Percentiles rank a stretch among this genome's conserved stretches.
Conservation (phyloP, 2,888 invertebrate species). For the Noctua janthe region DNA sequence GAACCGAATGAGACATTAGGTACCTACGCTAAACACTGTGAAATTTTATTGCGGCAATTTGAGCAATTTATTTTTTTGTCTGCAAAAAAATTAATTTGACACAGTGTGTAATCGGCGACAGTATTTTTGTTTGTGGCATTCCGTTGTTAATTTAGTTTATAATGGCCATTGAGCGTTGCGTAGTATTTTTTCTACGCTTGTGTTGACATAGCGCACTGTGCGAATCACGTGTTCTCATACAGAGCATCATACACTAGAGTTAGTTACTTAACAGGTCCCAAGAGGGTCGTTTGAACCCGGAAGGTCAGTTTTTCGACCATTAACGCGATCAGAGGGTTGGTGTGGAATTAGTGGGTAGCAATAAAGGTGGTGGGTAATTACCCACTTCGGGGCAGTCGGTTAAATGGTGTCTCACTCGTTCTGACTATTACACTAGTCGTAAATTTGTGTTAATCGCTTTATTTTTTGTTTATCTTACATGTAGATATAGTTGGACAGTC, state of each 20-base stretch:
- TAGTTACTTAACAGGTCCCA: conserved; percentile 83
- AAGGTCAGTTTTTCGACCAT: conserved; percentile 89
- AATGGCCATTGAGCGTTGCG: conserved; percentile 14
- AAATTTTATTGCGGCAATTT: conserved; percentile 65
- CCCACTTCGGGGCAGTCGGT: conserved; percentile 83
- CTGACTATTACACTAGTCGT: conserved; percentile 63
- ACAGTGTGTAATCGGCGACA: conserved; percentile 47
- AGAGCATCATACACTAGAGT: conserved; percentile 74
- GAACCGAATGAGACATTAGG: conserved; percentile 63
- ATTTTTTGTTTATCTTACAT: conserved; percentile 52
- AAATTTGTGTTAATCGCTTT: conserved; percentile 64
- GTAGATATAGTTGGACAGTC: background rate
- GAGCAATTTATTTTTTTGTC: conserved; percentile 54
- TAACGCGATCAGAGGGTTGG: conserved; percentile 86
- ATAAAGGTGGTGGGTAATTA: conserved; percentile 87
- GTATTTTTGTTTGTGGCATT: conserved; percentile 45
- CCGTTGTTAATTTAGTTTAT: conserved; percentile 51
- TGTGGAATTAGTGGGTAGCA: conserved; percentile 81
- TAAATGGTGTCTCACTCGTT: conserved; percentile 72
- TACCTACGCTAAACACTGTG: conserved; percentile 60
- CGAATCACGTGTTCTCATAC: conserved; percentile 74
- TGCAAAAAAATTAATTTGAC: conserved; percentile 47
- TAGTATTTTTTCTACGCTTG: conserved; percentile 35
- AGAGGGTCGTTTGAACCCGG: conserved; percentile 82
- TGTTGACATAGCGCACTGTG: conserved; percentile 52